These are phyloP conservation scores for Carcina quercana DNA, from an alignment of 2,888 invertebrate genomes.

Conservation along the genomic window DNA sequence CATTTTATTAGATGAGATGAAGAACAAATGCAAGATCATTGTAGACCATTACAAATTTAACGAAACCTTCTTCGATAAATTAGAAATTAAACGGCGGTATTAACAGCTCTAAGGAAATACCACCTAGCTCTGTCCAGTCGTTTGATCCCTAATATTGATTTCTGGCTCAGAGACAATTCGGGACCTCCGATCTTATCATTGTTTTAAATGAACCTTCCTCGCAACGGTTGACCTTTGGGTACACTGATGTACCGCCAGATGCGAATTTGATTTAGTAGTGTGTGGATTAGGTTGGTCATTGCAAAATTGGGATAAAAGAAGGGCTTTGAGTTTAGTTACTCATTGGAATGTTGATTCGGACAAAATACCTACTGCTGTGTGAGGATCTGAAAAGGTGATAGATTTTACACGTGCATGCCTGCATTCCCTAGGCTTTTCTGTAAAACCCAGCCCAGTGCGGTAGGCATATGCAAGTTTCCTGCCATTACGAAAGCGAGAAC, in stretches of 20 bases:
- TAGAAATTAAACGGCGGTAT: neutral
- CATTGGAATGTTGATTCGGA: too few relatives aligned
- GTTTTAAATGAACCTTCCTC: conserved; percentile 48
- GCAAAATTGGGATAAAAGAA: too few relatives aligned
- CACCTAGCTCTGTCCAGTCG: conserved; percentile 29
- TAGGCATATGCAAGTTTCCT: too few relatives aligned
- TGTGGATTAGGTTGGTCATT: too few relatives aligned
- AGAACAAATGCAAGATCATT: neutral
- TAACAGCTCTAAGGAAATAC: conserved; percentile 24
- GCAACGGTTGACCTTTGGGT: conserved; percentile 17
- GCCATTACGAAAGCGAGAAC: too few relatives aligned
- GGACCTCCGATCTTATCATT: conserved; percentile 52
- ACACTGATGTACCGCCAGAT: conserved; percentile 22
- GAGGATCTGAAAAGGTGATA: too few relatives aligned
- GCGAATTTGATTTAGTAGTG: conserved; percentile 35
- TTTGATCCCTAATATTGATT: conserved; percentile 69
- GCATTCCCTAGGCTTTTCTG: too few relatives aligned
- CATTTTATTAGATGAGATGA: too few relatives aligned
- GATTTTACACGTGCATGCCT: too few relatives aligned
- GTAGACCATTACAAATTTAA: neutral
- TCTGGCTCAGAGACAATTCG: conserved; percentile 38
- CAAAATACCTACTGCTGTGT: too few relatives aligned
- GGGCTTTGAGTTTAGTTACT: too few relatives aligned
- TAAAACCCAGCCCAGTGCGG: too few relatives aligned
- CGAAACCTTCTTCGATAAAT: neutral